A percentile compares a stretch with the other conserved stretches of the same genome.
Evolutionary conservation across 2,797 vertebrate species (phyloP).

Genomic region (Centropyge bicolor): DNA sequence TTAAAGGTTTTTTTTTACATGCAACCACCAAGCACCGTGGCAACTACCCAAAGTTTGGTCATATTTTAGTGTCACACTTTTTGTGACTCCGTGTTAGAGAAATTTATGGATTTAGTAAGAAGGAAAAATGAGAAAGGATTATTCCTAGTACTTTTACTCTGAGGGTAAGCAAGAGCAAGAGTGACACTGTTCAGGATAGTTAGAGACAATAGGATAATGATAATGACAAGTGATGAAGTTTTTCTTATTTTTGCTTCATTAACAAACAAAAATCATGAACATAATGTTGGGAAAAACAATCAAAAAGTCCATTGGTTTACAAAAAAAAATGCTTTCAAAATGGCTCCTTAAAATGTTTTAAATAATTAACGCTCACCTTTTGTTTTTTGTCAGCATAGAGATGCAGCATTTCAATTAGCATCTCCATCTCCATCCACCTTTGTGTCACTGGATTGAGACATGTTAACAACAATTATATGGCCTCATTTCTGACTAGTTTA

Average conservation of each 20-base stretch:
- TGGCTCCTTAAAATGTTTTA: slow-evolving; percentile 7
- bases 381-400: neutral
- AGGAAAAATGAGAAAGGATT: neutral
- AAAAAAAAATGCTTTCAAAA: neutral
- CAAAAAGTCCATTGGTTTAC: neutral
- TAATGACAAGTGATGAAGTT: no score
- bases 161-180: neutral
- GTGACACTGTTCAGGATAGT: neutral
- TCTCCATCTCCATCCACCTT: slow-evolving; percentile 30
- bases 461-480: slow-evolving; percentile 26
- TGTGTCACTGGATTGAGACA: slow-evolving; percentile 23
- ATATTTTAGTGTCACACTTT: neutral
- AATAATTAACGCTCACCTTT: neutral
- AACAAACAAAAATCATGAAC: neutral
- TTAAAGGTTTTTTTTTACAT: slow-evolving; percentile 4
- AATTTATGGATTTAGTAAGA: neutral
- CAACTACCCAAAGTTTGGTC: neutral
- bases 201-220: neutral
- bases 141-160: neutral
- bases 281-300: neutral
- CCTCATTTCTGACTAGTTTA: no score
- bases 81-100: no score
- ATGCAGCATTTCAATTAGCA: slow-evolving; percentile 8
- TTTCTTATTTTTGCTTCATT: no score
- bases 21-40: neutral